phyloP scores from a whole-genome alignment of 2,888 invertebrate species.

The Gymnocheta viridis region DNA sequence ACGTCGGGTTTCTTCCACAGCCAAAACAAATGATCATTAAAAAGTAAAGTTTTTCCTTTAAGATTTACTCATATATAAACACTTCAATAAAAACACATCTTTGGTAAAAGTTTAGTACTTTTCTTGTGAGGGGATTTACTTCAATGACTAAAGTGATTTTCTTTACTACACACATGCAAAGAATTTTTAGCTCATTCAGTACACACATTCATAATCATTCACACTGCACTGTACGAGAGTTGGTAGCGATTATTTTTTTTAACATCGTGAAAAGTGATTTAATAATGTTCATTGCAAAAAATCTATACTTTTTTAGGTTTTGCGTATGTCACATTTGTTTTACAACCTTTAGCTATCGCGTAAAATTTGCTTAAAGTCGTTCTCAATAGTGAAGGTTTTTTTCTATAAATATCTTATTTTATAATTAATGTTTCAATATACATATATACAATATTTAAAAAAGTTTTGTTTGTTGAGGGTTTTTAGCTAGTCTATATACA shows the following conservation, averaged over 20 bases:
- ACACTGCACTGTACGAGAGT: not conserved
- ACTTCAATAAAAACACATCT: conserved; percentile 60
- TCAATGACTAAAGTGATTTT: conserved; percentile 60
- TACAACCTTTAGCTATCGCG: no score
- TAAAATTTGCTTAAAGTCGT: no score
- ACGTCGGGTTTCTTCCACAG: not conserved
- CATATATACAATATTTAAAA: no score
- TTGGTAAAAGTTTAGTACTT: conserved; percentile 50
- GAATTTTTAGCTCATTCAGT: not conserved
- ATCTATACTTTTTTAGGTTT: no score
- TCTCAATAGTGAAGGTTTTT: no score
- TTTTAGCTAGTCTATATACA: no score
- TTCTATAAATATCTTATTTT: no score
- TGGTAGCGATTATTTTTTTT: not conserved
- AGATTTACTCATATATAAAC: conserved; percentile 60
- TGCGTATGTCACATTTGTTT: no score
- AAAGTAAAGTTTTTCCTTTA: conserved; percentile 52
- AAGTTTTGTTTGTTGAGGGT: no score
- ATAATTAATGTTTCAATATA: no score
- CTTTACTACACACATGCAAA: not conserved
- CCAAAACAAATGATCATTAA: conserved; percentile 55
- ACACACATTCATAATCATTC: not conserved
- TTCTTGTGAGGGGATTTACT: conserved; percentile 43
- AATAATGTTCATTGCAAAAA: no score
- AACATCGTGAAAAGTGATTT: no score